Percentiles rank a stretch among this genome's conserved stretches.
These are phyloP conservation scores for Heliconius ethilla DNA, from an alignment of 2,888 invertebrate genomes.

Conservation along the genomic window DNA sequence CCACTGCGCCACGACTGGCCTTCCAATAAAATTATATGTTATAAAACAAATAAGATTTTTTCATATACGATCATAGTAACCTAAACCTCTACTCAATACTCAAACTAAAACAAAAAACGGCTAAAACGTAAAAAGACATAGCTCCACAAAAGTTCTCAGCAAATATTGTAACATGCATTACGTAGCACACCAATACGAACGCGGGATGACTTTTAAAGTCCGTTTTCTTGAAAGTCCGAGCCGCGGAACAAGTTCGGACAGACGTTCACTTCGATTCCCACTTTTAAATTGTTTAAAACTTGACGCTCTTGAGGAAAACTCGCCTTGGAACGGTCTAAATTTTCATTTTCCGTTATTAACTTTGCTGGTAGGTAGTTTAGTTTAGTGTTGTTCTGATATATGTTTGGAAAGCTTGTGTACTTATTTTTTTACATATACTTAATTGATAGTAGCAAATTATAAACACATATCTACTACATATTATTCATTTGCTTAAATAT, in stretches of 20 bases:
- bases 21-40: no score
- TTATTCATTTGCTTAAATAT: no score
- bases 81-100: background rate
- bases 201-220: slow-evolving; percentile 44
- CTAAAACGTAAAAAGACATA: background rate
- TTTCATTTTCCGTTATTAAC: slow-evolving; percentile 49
- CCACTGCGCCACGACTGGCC: no score
- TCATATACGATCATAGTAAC: background rate
- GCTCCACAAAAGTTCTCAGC: slow-evolving; percentile 27
- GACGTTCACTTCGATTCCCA: slow-evolving; percentile 56
- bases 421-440: background rate
- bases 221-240: slow-evolving; percentile 46
- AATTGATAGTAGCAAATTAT: background rate
- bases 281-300: slow-evolving; percentile 58
- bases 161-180: slow-evolving; percentile 40
- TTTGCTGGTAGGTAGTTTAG: slow-evolving; percentile 43
- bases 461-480: no score
- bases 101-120: background rate
- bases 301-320: slow-evolving; percentile 45
- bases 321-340: slow-evolving; percentile 46
- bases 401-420: slow-evolving; percentile 17
- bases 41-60: background rate
- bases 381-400: slow-evolving; percentile 26
- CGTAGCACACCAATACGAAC: slow-evolving; percentile 44
- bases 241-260: slow-evolving; percentile 54